Evolutionary conservation across 2,888 invertebrate genomes (phyloP), one percentile per base, ranked within the genome.

Genomic region (Spisula subtruncata): DNA sequence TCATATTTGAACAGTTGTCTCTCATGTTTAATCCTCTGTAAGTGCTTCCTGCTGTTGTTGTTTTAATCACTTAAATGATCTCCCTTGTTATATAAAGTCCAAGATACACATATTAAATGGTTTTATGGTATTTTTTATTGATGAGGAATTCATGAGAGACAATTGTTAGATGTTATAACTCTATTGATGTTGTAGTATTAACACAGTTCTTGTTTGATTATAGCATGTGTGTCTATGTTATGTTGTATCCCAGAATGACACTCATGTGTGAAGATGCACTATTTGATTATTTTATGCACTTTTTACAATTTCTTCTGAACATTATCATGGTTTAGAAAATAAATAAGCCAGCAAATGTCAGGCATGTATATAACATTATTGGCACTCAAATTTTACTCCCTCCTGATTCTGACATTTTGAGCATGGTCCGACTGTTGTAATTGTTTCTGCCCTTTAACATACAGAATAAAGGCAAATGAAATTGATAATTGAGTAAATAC

Each of bases 161-260:
- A 25, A n/a, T 66, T 66, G 60, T 66, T 25, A 66, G 8, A 25
- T 66, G 60, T 66, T 66, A 25, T 66, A 66, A 66, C n/a, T 66
- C 60, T 25, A 66, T n/a, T n/a, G n/a, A n/a, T 66, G 60, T 25
- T 66, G 60, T 66, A 66, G n/a, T 66, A 66, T 66, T 66, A 66
- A 66, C 60, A 25, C 10, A 66, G 8, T 66, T 51, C 18, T 66
- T 25, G 60, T 66, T n/a, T 66, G 25, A 66, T 25, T 66, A 66
- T 66, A 10, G 60, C 60, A 66, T 66, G 60, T n/a, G n/a, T 66
- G 1, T 66, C 60, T 66, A 25, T 66, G 41, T 41, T 41, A 41
- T 41, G 8, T 5, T 41, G 25, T 25, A 66, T 12, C n/a, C 60
- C 25, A 25, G 60, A 66, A n/a, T 66, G 60, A 25, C 25, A 25